Percentiles rank a stretch among this genome's conserved stretches.
Conservation (phyloP, 1,140 invertebrate genomes). For the Harpegnathos saltator region DNA sequence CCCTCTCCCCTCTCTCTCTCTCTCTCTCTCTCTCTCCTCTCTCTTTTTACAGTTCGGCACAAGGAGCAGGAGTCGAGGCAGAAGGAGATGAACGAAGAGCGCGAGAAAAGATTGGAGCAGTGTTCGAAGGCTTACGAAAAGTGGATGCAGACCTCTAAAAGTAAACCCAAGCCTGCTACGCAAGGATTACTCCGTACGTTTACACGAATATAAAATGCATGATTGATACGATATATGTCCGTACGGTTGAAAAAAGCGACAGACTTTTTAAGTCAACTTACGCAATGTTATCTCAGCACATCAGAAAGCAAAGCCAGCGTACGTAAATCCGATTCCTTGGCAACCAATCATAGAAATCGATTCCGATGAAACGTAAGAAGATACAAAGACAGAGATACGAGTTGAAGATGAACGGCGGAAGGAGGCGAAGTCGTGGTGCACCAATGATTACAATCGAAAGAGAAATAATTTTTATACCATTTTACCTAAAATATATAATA, state of each 20-base stretch:
- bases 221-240: too few species aligned
- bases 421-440: constrained; percentile 51
- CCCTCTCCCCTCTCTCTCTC: too few species aligned
- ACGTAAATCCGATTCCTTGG: constrained; percentile 83
- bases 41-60: constrained; percentile 33
- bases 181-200: constrained; percentile 83
- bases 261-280: background rate
- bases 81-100: constrained; percentile 69
- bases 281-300: constrained; percentile 75
- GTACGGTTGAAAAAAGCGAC: too few species aligned
- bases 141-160: constrained; percentile 81
- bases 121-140: constrained; percentile 80
- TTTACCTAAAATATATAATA: background rate
- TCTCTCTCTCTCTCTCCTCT: too few species aligned
- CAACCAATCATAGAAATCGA: constrained; percentile 71
- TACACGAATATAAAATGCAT: too few species aligned
- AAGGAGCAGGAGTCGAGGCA: constrained; percentile 71
- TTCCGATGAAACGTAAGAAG: constrained; percentile 59
- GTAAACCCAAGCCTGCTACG: constrained; percentile 80
- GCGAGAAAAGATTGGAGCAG: constrained; percentile 73
- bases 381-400: constrained; percentile 30
- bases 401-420: constrained; percentile 54
- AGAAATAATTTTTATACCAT: background rate
- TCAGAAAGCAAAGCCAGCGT: constrained; percentile 81
- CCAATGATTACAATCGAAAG: constrained; percentile 51